Base-by-base conservation (phyloP, 2,797 vertebrate species). In the Enteromius radiatus region DNA sequence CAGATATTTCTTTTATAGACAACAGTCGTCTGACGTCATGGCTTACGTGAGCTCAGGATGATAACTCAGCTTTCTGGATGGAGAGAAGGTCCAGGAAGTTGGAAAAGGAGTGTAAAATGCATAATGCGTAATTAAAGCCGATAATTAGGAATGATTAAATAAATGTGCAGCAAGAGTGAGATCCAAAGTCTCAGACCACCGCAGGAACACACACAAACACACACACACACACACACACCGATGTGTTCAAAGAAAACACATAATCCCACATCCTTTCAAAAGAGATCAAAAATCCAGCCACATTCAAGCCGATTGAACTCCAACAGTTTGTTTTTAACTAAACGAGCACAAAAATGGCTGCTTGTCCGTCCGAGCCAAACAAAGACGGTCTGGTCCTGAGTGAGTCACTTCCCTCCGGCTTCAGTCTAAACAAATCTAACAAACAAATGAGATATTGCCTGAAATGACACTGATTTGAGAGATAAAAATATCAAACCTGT, bases 401-500 rank as follows among this genome's bases (percentile, higher is more conserved):
- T 1, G 52, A 31, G 38, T 68, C 19, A 19, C 36, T 45, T 71
- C 26, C 41, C 54, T 63, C 38, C 52, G 26, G 52, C 12, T 70
- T 80, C 52, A 45, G 78, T 36, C 68, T 47, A 71, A 71, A 73
- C 68, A 63, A 63, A 80, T 80, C 78, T 47, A 71, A 80, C 54
- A 63, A 80, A 73, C 54, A 47, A 61, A 71, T 63, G 54, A 71
- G 54, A 19, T 23, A 47, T 19, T 31, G 64, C 47, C 31, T 43
- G 38, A 45, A 59, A 59, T 80, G 38, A 31, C 23, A 70, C 4
- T 36, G 54, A 36, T 23, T 14, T 61, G 26, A 28, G 15, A 61
- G 54, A 80, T 71, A 23, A 12, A 67, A 61, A 33, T 21, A 59
- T 26, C 49, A 70, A 70, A 70, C 11, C 33, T 28, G 23, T 56